Evolutionary conservation across 2,888 invertebrate species (phyloP), one percentile per base, ranked within the genome.

Genomic region (Phrixothrix hirtus): DNA sequence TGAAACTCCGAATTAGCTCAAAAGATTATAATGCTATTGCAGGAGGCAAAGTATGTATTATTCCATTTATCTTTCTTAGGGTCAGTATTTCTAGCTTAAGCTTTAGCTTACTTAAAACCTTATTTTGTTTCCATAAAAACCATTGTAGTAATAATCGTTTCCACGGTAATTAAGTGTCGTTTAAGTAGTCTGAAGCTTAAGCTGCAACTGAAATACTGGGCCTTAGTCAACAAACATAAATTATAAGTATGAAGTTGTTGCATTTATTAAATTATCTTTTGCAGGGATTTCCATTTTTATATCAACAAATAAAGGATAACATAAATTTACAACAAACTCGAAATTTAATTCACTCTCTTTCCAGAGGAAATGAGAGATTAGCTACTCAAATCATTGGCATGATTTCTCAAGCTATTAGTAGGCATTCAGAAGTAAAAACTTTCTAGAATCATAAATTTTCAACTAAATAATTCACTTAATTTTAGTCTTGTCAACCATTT

Each of bases 281-380:
- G 25, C 6, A 90, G 87, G 92, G 92, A 9, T 95, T 94, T 74
- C 92, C 94, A 17, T 96, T 96, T 77, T 78, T 96, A 57, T 92
- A 92, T 75, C 95, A 95, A 77, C 95, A 95, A 80, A 94, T 95
- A 41, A 88, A 93, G 61, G 96, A 96, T 76, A 89, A 89, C 66
- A 88, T 95, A 57, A 95, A 95, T 78, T 80, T 94, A 30, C 88
- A 92, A 69, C 94, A 95, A 77, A 95, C 95, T 2, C 85, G 92
- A 59, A 91, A 94, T 74, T 80, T 96, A 49, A 91, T 95, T 62
- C 93, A 93, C 77, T 92, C 93, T 10, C 79, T 96, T 29, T 92
- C 93, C 67, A 86, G 93, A 31, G 94, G 92, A 84, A 94, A 95
- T 75, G 94, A 94, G 67, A 82, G 88, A 59, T 79, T 95, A 35